Conservation (phyloP, 2,888 invertebrate genomes). For the Acheta domesticus region DNA sequence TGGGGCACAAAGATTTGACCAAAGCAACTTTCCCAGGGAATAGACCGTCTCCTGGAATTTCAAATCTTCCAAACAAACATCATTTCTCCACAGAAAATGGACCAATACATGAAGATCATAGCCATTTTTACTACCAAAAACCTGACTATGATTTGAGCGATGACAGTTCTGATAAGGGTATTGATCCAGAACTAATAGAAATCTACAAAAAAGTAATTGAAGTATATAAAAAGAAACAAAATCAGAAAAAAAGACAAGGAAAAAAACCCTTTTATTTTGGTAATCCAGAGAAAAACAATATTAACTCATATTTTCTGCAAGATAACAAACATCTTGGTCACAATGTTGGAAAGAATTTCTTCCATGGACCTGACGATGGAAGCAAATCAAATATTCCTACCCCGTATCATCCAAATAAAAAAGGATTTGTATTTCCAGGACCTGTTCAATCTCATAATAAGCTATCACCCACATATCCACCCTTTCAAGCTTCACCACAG, state of each 20-base stretch:
- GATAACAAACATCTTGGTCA: too few species aligned
- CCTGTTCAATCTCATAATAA: background rate
- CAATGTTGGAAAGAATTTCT: too few species aligned
- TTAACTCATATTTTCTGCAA: too few species aligned
- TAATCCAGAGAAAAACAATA: too few species aligned
- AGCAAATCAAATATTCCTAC: background rate
- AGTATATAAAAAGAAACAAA: background rate
- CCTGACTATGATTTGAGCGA: background rate
- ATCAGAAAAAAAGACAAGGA: background rate
- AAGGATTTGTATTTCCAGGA: background rate
- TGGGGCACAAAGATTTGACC: too few species aligned
- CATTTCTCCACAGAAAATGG: too few species aligned
- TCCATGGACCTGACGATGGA: background rate
- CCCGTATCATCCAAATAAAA: background rate
- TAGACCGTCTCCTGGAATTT: too few species aligned
- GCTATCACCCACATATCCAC: background rate
- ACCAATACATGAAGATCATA: too few species aligned
- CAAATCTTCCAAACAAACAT: too few species aligned
- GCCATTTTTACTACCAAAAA: too few species aligned
- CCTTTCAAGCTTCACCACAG: constrained; percentile 43
- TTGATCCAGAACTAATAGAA: background rate
- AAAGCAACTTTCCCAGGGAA: too few species aligned
- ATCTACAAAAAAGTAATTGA: background rate
- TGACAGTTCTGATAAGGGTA: background rate
- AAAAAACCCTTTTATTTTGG: background rate